Conservation (phyloP, 2,113 vertebrate genomes). For the Boleophthalmus pectinirostris region DNA sequence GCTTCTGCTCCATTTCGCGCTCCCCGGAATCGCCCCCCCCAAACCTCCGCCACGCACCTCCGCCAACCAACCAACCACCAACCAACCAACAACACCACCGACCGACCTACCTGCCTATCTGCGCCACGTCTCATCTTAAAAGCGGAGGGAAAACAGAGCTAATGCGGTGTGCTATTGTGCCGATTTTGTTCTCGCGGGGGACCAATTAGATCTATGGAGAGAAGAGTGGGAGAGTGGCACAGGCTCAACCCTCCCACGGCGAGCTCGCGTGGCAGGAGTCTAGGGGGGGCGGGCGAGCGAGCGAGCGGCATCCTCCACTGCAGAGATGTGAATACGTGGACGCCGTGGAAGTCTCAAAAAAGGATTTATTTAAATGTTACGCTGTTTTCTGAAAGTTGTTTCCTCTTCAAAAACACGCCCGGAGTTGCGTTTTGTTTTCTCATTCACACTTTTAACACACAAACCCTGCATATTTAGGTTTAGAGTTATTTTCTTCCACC, state of each 20-base stretch:
- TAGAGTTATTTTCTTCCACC: no score
- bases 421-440: no score
- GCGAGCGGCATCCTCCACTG: constrained; percentile 2
- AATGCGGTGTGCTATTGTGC: constrained; percentile 35
- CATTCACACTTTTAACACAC: no score
- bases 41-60: neutral
- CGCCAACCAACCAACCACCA: neutral
- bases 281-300: no score
- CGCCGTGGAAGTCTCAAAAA: neutral
- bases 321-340: neutral
- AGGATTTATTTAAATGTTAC: no score
- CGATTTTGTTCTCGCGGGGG: constrained; percentile 44
- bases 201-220: constrained; percentile 65
- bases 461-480: no score
- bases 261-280: constrained; percentile 20
- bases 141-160: constrained; percentile 44
- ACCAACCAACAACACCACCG: no score
- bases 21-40: constrained; percentile 63
- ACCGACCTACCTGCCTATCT: neutral
- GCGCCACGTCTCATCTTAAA: constrained; percentile 18
- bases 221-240: constrained; percentile 54
- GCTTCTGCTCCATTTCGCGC: constrained; percentile 75
- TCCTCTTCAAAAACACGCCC: no score
- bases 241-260: constrained; percentile 27
- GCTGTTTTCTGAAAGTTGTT: no score